Evolutionary conservation across 2,113 vertebrate genomes (phyloP).

Genomic region (Cichladusa arquata): DNA sequence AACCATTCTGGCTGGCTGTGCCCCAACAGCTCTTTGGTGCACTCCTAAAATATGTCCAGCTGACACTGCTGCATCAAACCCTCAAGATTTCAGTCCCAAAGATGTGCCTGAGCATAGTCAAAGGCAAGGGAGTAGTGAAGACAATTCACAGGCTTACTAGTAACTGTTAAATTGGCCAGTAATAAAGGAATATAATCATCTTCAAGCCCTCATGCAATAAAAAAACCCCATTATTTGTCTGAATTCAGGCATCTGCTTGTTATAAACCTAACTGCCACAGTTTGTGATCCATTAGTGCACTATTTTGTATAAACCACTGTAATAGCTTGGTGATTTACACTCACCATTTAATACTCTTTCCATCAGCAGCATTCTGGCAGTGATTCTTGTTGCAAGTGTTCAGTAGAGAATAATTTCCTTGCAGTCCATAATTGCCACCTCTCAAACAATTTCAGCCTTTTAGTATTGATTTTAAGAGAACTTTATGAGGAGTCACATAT

Average conservation of each 20-base stretch:
- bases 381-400: background rate
- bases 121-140: background rate
- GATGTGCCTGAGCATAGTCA: background rate
- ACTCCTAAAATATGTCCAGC: background rate
- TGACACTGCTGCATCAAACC: background rate
- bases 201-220: background rate
- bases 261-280: background rate
- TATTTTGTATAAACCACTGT: background rate
- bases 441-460: constrained; percentile 6
- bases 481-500: background rate
- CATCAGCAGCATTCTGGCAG: constrained; percentile 29
- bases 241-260: background rate
- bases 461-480: background rate
- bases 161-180: background rate
- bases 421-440: constrained; percentile 7
- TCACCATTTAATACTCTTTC: background rate
- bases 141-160: background rate
- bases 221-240: background rate
- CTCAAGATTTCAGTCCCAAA: background rate
- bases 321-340: constrained; percentile 10
- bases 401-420: constrained; percentile 9
- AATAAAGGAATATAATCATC: background rate
- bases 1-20: background rate
- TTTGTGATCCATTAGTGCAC: background rate
- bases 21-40: background rate